Evolutionary conservation across 2,888 invertebrate species (phyloP).

Genomic region (Apodemia mormo): DNA sequence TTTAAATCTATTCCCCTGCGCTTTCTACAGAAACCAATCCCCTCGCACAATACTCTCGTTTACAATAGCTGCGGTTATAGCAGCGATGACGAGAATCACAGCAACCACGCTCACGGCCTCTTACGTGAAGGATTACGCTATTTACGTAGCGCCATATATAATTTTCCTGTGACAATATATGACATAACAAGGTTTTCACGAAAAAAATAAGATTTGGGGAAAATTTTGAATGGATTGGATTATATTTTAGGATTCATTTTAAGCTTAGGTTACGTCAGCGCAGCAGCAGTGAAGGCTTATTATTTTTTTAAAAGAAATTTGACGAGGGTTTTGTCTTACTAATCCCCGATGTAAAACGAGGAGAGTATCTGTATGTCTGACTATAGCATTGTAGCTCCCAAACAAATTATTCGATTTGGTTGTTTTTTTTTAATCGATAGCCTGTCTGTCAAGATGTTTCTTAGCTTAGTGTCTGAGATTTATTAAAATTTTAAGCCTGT

Average conservation of each 20-base stretch:
- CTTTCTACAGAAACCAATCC: slow-evolving; percentile 76
- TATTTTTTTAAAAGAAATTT: not conserved
- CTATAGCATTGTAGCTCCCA: no score
- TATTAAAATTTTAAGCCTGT: no score
- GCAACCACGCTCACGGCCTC: slow-evolving; percentile 54
- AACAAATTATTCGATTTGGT: no score
- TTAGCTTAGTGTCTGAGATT: no score
- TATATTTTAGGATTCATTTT: slow-evolving; percentile 1
- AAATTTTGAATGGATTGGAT: not conserved
- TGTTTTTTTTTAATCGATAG: no score
- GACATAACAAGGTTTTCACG: slow-evolving; percentile 21
- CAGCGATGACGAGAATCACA: slow-evolving; percentile 64
- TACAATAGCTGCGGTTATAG: slow-evolving; percentile 68
- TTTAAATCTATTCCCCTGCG: slow-evolving; percentile 76
- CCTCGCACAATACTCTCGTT: slow-evolving; percentile 66
- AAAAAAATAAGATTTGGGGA: slow-evolving; percentile 10
- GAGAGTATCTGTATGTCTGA: no score
- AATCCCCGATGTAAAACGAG: no score
- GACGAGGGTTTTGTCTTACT: not conserved
- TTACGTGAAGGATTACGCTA: slow-evolving; percentile 64
- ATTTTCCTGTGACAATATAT: slow-evolving; percentile 35
- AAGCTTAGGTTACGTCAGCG: not conserved
- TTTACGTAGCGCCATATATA: slow-evolving; percentile 51
- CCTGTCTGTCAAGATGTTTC: no score
- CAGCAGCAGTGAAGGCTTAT: not conserved